These are phyloP conservation scores for Thamnaconus septentrionalis DNA, from an alignment of 2,113 vertebrate species.

Conservation along the genomic window DNA sequence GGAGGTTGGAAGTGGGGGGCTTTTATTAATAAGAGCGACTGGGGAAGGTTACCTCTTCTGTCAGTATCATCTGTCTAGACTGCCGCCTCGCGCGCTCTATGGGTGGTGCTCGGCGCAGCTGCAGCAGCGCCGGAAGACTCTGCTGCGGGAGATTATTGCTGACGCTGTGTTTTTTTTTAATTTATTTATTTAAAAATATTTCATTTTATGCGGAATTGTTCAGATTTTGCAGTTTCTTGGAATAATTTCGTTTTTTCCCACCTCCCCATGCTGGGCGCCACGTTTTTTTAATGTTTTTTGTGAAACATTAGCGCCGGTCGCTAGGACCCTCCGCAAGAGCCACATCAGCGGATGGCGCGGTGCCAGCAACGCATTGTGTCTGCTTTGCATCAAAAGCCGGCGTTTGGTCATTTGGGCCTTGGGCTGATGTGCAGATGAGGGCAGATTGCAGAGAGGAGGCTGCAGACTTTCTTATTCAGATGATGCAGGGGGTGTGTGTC, in stretches of 20 bases:
- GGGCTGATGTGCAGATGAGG: constrained; percentile 56
- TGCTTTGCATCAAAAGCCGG: constrained; percentile 54
- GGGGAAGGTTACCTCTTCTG: constrained; percentile 52
- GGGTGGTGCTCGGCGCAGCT: constrained; percentile 29
- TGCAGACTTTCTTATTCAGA: constrained; percentile 65
- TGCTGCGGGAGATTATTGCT: constrained; percentile 15
- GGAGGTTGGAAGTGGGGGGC: too few relatives aligned
- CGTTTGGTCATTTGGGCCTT: constrained; percentile 57
- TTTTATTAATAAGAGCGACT: constrained; percentile 63
- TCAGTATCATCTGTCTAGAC: constrained; percentile 62
- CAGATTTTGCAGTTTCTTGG: constrained; percentile 8
- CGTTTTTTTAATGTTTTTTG: background rate
- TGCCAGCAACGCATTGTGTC: constrained; percentile 42
- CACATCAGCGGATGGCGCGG: constrained; percentile 23
- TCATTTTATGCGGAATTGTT: background rate
- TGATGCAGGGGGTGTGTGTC: constrained; percentile 70
- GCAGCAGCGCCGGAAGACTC: background rate
- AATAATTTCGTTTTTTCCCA: background rate
- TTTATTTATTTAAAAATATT: background rate
- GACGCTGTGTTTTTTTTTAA: constrained; percentile 2
- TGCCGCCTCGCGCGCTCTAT: constrained; percentile 32
- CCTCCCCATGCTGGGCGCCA: background rate
- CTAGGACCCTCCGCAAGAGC: constrained; percentile 21
- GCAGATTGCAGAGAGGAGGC: constrained; percentile 53
- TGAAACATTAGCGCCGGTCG: background rate